Percentiles rank a stretch among this genome's conserved stretches.
Evolutionary conservation across 2,797 vertebrate species (phyloP).

Genomic region (Erpetoichthys calabaricus): DNA sequence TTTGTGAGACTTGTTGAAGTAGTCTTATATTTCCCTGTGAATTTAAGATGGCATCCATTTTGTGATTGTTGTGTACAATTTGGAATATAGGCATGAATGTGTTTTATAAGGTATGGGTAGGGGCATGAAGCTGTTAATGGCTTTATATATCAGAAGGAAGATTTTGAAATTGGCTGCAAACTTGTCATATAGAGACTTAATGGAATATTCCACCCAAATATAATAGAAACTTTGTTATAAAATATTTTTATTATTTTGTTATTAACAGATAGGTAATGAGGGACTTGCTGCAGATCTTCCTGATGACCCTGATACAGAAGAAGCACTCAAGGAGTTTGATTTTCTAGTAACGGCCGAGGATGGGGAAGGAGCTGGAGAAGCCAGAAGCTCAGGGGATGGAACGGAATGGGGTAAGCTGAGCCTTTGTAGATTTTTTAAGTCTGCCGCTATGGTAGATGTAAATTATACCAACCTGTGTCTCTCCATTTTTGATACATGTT

Average conservation of each 20-base stretch:
- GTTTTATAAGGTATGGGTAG: too few species aligned
- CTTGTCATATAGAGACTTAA: too few species aligned
- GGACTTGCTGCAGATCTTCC: conserved; percentile 85
- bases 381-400: conserved; percentile 90
- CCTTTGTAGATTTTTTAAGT: too few species aligned
- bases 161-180: too few species aligned
- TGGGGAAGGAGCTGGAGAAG: conserved; percentile 90
- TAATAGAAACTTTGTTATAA: neutral
- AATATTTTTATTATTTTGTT: neutral
- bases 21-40: too few species aligned
- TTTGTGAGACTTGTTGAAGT: too few species aligned
- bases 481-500: neutral
- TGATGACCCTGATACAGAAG: conserved; percentile 88
- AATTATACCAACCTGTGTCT: neutral
- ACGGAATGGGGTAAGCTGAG: conserved; percentile 88
- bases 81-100: too few species aligned
- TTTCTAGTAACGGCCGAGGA: conserved; percentile 96
- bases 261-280: conserved; percentile 78
- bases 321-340: conserved; percentile 96
- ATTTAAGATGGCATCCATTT: too few species aligned
- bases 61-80: too few species aligned
- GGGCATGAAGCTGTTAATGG: too few species aligned
- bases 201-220: too few species aligned
- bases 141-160: too few species aligned
- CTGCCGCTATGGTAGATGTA: neutral